Evolutionary conservation across 2,888 invertebrate species (phyloP), one percentile per base, ranked within the genome.

Genomic region (Hydrotaea diabolus): DNA sequence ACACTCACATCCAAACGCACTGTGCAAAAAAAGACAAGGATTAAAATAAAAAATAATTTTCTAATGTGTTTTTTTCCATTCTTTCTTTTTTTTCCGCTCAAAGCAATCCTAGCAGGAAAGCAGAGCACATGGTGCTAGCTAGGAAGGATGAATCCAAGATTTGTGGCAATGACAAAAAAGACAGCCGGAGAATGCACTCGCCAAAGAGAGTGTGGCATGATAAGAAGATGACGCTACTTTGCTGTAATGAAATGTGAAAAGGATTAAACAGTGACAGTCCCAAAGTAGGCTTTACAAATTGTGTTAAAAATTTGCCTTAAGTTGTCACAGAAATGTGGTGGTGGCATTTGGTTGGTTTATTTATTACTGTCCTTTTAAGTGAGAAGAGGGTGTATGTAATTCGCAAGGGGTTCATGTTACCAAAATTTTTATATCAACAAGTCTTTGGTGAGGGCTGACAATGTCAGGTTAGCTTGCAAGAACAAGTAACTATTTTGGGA

Each of bases 21-120:
- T 39, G 39, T 39, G 9, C 9, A 39, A 17, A 66, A 36, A 43
- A 66, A 39, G 39, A 39, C 39, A 13, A 39, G 66, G 66, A 66
- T 66, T 43, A 43, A 39, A 39, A 43, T 43, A 66, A 36, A 59
- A 21, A 17, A 64, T 39, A 64, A 64, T 64, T 64, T 49, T 64
- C 13, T 64, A 17, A 19, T 31, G 59, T 31, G 36, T 19, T 39
- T 17, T n/a, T n/a, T n/a, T n/a, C n/a, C n/a, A n/a, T n/a, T n/a
- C n/a, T n/a, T 11, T 11, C 39, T 39, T 31, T 31, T 57, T 21
- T 57, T 57, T 21, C 57, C 21, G 7, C 39, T 13, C 39, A 4
- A 39, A 39, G 23, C 26, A 15, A 59, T 26, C 3, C 59, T 59
- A 11, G 39, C 19, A 43, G 11, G 59, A 59, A 59, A 31, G 2